Conservation (phyloP, 1,140 invertebrate species). For the Streblospio benedicti region DNA sequence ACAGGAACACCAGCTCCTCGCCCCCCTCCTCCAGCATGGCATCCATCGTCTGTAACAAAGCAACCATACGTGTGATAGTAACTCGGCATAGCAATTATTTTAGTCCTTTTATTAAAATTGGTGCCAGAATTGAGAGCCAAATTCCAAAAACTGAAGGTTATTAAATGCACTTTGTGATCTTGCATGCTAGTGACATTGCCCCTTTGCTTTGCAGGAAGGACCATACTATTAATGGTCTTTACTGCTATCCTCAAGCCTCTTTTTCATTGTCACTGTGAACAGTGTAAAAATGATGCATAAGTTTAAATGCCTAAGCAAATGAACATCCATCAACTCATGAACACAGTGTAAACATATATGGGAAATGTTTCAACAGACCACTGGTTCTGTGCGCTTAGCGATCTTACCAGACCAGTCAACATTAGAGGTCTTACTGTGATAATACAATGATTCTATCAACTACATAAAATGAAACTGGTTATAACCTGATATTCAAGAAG, state of each 20-base stretch:
- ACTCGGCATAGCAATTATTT: constrained; percentile 2
- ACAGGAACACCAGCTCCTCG: constrained; percentile 56
- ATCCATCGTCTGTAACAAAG: constrained; percentile 52
- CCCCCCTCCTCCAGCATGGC: constrained; percentile 50
- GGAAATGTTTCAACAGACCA: constrained; percentile 2
- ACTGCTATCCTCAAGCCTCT: too few relatives aligned
- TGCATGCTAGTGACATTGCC: background rate
- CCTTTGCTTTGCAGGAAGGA: background rate
- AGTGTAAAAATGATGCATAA: too few relatives aligned
- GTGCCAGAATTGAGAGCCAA: background rate
- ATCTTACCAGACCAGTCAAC: constrained; percentile 45
- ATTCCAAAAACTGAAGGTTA: background rate
- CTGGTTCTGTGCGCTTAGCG: background rate
- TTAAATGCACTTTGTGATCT: background rate
- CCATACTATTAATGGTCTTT: too few relatives aligned
- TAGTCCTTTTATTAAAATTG: background rate
- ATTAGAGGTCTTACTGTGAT: too few relatives aligned
- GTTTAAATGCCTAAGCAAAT: too few relatives aligned
- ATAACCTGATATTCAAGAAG: constrained; percentile 31
- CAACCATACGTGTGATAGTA: constrained; percentile 3
- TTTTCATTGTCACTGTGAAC: too few relatives aligned
- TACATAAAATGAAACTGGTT: background rate
- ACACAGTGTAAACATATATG: too few relatives aligned
- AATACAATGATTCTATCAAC: background rate
- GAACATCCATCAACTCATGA: too few relatives aligned